Base-by-base conservation (phyloP, 2,888 invertebrate species). In the Drosophila silvestris region DNA sequence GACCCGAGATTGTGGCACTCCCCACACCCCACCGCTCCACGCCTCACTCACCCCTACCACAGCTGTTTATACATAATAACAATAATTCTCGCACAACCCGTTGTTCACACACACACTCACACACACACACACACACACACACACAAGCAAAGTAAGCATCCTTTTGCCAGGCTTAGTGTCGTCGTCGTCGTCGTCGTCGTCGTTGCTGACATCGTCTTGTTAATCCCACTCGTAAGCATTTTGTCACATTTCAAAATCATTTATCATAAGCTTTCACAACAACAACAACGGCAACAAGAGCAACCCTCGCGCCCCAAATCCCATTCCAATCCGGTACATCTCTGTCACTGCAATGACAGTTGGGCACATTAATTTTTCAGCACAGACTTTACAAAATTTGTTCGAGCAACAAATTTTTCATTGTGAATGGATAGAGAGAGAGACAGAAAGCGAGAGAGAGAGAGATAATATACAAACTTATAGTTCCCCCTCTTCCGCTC, bases 191-290 rank as follows among this genome's bases (percentile, higher is more conserved):
- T 54, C 53, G 35, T 70, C 79, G 60, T 70, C 57, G 16, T 47
- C 65, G 53, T 53, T 53, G 79, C 50, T 74, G 77, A 74, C 66
- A 53, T 67, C 69, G 82, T 72, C 85, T 81, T 79, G 76, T 74
- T 91, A 92, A 92, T 91, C 91, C 90, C 81, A 79, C 80, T 82
- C 85, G 81, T 89, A 85, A 84, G 90, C 86, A 90, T 89, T 89
- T 91, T 92, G 92, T 91, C 92, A 92, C 92, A 92, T 89, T 90
- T 81, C 85, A 88, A 91, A 91, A 83, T 89, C 91, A 91, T 92
- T 92, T 92, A 91, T 92, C 92, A 92, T 91, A 82, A 82, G 85
- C 79, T 89, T 87, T 83, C 82, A 87, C 83, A 85, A 89, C 83
- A 82, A 57, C 74, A 74, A 47, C 12, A 44, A 12, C 44, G 22